Percentiles rank a stretch among this genome's conserved stretches.
These are phyloP conservation scores for Onchidella celtica DNA, from an alignment of 2,888 invertebrate genomes.

Conservation along the genomic window DNA sequence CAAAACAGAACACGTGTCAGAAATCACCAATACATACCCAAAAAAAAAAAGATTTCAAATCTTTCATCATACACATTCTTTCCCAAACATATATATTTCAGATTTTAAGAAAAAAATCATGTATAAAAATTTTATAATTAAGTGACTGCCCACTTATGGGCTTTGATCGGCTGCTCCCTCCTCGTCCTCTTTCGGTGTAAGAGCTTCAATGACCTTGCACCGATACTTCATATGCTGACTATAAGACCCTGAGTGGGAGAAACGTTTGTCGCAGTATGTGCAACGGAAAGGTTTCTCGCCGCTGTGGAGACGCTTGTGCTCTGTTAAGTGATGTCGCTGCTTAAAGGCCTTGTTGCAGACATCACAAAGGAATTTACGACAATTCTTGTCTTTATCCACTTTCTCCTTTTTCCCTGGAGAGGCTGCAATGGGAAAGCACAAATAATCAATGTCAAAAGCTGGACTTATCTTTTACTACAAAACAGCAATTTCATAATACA, in stretches of 20 bases:
- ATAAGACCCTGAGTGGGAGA: conserved; percentile 50
- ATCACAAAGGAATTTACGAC: conserved; percentile 44
- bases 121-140: too few species aligned
- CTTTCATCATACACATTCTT: too few species aligned
- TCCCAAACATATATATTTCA: too few species aligned
- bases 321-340: conserved; percentile 48
- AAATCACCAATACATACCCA: too few species aligned
- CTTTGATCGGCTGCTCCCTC: conserved; percentile 19
- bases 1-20: too few species aligned
- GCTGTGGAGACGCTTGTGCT: conserved; percentile 50
- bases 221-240: conserved; percentile 50
- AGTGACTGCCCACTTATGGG: too few species aligned
- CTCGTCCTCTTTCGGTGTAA: conserved; percentile 36
- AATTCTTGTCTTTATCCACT: conserved; percentile 41
- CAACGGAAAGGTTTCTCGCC: conserved; percentile 49
- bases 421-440: not conserved
- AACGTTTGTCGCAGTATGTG: conserved; percentile 45
- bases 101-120: too few species aligned
- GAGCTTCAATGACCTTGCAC: conserved; percentile 41
- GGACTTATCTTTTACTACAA: not conserved
- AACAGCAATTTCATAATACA: too few species aligned
- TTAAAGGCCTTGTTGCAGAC: conserved; percentile 50
- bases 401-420: conserved; percentile 24
- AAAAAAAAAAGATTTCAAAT: too few species aligned
- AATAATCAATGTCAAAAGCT: not conserved